Percentiles rank a stretch among this genome's conserved stretches.
Evolutionary conservation across 2,797 vertebrate genomes (phyloP).

Genomic region (Halcyon badia): DNA sequence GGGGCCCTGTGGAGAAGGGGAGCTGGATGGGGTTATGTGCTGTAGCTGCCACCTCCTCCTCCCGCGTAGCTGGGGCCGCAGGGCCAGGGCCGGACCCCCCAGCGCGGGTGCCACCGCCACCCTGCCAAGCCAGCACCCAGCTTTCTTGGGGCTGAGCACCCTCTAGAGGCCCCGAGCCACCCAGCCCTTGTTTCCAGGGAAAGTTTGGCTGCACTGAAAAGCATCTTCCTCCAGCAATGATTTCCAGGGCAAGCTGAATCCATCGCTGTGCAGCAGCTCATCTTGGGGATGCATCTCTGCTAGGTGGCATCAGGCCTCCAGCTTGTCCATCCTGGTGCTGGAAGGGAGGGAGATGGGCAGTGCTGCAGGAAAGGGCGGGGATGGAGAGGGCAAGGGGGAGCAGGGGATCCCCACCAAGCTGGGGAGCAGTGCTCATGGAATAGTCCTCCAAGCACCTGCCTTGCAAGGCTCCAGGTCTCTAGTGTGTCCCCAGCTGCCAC

Average conservation of each 20-base stretch:
- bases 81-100: background rate
- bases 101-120: too few species aligned
- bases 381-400: fast-evolving
- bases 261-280: background rate
- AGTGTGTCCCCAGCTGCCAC: background rate
- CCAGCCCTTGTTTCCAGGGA: background rate
- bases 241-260: fast-evolving
- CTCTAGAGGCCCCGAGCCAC: slow-evolving; percentile 69
- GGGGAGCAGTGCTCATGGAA: background rate
- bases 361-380: background rate
- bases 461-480: background rate
- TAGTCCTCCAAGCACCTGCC: background rate
- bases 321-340: background rate
- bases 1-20: fast-evolving
- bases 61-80: fast-evolving
- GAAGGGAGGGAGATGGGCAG: background rate
- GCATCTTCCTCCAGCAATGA: fast-evolving
- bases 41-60: background rate
- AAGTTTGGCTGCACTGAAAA: fast-evolving
- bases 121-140: fast-evolving
- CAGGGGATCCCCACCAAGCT: background rate
- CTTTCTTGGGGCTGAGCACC: background rate
- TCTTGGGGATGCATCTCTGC: fast-evolving
- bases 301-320: background rate
- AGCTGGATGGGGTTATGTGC: fast-evolving